A percentile compares a stretch with the other conserved stretches of the same genome.
These are phyloP conservation scores for Pollimyrus isidori DNA, from an alignment of 2,113 vertebrate species.

Conservation along the genomic window DNA sequence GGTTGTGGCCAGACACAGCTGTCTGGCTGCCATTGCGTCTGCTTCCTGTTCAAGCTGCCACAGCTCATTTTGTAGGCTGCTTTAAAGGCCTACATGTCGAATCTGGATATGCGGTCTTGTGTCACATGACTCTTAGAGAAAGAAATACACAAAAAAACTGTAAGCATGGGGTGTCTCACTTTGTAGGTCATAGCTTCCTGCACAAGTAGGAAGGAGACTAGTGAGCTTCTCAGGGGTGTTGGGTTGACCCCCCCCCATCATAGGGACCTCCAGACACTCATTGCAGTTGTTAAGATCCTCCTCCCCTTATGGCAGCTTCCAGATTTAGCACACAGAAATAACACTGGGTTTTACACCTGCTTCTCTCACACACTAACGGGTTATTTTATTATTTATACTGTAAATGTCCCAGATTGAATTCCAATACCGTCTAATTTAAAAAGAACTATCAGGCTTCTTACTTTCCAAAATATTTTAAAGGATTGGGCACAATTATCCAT, in stretches of 20 bases:
- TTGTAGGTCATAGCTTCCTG: background rate
- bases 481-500: background rate
- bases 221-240: background rate
- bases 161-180: background rate
- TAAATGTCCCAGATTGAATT: background rate
- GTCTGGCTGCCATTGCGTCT: background rate
- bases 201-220: background rate
- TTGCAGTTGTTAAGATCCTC: background rate
- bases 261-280: background rate
- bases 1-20: background rate
- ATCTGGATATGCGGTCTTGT: background rate
- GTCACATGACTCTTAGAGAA: background rate
- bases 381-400: background rate
- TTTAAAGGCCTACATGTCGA: background rate
- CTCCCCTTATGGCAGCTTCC: background rate
- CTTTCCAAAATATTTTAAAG: background rate
- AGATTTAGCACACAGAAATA: background rate
- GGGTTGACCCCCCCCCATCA: background rate
- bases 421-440: background rate
- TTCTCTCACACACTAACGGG: background rate
- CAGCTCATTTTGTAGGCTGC: background rate
- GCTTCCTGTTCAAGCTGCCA: background rate
- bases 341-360: background rate
- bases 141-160: background rate
- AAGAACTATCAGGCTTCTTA: background rate